Evolutionary conservation across 1,140 invertebrate genomes (phyloP), one percentile per base, ranked within the genome.

Genomic region (Branchinecta lindahli): DNA sequence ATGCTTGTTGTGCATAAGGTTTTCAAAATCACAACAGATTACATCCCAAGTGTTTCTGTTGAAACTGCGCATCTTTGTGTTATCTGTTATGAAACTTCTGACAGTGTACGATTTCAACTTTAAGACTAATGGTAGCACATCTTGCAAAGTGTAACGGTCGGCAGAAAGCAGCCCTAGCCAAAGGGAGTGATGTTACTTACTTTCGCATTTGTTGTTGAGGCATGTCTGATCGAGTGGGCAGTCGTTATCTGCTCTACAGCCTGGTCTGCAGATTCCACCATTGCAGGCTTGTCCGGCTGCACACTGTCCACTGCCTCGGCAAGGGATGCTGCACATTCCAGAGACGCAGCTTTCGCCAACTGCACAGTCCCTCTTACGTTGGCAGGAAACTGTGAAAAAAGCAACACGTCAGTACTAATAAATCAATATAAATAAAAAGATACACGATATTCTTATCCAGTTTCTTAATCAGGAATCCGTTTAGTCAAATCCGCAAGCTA

Each of bases 231-330:
- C 82, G n/a, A 79, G 81, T 8, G 83, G 81, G 76, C 92, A 95
- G 73, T 93, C 88, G 75, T 85, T 84, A 75, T 91, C 89, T 72
- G 83, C 85, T 76, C 90, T 83, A 76, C 92, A 94, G 44, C 91
- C 92, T 46, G 92, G 78, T 7, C 87, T 80, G 74, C 91, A 94
- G 67, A 87, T 82, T 10, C 88, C 88, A 69, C 83, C 84, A 3
- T 87, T 79, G 76, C 92, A 94, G n/a, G 89, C 89, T 79, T 92
- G 85, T 69, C 86, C 85, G 3, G 78, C 76, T 68, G 86, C 83
- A 77, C 92, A 94, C 76, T 93, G 90, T 65, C 84, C 84, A 76
- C 94, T 88, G 33, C 86, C 85, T 46, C 83, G 82, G 74, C 92
- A 95, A 69, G 88, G 84, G 8, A 87, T 81, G 69, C 86, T 83